These are phyloP conservation scores for Tragelaphus scriptus DNA, from an alignment of 2,113 vertebrate species.

Conservation along the genomic window DNA sequence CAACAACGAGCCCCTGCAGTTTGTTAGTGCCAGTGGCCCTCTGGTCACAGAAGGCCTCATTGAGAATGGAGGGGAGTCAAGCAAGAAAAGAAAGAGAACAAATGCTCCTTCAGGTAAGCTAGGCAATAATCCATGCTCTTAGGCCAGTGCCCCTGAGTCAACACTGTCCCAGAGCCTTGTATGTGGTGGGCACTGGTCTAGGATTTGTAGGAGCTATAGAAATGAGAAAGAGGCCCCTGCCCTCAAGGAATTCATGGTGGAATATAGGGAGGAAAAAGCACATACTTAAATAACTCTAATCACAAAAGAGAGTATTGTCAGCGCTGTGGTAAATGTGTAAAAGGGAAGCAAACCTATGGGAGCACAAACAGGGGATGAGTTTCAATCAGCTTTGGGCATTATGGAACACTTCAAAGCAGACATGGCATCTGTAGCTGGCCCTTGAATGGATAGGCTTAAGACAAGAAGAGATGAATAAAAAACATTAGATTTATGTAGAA, in stretches of 20 bases:
- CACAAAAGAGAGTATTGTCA: neutral
- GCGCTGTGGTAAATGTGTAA: neutral
- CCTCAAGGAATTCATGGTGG: neutral
- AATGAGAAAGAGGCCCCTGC: neutral
- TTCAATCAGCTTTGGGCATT: neutral
- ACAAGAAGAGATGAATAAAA: neutral
- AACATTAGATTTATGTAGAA: neutral
- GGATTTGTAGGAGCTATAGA: neutral
- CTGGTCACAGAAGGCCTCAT: constrained; percentile 80
- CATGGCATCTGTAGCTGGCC: neutral
- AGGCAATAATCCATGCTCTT: neutral
- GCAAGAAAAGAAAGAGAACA: constrained; percentile 89
- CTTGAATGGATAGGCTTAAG: constrained; percentile 7
- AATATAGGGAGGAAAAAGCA: neutral
- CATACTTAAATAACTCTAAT: neutral
- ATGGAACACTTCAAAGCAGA: neutral
- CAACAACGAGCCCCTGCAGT: constrained; percentile 86
- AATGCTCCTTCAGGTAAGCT: constrained; percentile 85
- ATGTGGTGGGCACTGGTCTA: neutral
- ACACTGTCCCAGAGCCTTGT: neutral
- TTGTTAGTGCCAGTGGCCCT: constrained; percentile 78
- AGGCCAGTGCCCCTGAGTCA: constrained; percentile 16
- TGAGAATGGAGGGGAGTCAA: constrained; percentile 85
- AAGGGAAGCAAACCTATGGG: neutral
- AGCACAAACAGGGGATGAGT: neutral